phyloP scores from a whole-genome alignment of 2,797 vertebrate species.

The Heteromormyrus szaboi region DNA sequence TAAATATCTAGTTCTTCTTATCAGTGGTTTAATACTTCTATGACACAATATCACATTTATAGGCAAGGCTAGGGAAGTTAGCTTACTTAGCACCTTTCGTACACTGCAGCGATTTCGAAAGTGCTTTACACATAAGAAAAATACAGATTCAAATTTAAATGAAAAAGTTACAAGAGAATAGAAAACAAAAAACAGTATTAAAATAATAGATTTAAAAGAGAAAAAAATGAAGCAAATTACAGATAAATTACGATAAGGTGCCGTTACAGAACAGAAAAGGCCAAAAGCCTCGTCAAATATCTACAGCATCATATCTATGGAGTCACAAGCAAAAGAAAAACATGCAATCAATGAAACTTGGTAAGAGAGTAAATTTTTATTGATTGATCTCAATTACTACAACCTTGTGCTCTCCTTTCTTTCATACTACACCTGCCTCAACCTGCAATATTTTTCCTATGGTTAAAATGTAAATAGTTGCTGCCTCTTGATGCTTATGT shows the following conservation, averaged over 20 bases:
- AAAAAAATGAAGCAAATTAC: neutral
- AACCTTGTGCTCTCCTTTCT: neutral
- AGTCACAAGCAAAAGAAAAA: neutral
- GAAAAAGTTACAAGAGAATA: neutral
- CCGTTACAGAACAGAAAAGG: neutral
- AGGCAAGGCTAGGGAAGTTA: neutral
- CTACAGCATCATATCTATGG: neutral
- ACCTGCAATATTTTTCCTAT: neutral
- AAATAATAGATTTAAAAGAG: neutral
- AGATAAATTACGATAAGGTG: neutral
- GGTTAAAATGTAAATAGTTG: neutral
- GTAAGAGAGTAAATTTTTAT: neutral
- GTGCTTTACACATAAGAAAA: neutral
- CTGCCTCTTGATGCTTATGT: neutral
- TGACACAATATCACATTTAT: neutral
- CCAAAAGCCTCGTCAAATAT: neutral
- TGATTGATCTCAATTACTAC: neutral
- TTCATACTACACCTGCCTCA: neutral
- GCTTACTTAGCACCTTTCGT: neutral
- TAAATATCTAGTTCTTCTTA: neutral
- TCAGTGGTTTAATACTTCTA: neutral
- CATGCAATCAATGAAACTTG: neutral
- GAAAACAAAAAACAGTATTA: neutral
- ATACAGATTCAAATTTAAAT: neutral
- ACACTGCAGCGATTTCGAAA: neutral